These are phyloP conservation scores for Nothobranchius furzeri DNA, from an alignment of 2,113 vertebrate species.

Conservation along the genomic window DNA sequence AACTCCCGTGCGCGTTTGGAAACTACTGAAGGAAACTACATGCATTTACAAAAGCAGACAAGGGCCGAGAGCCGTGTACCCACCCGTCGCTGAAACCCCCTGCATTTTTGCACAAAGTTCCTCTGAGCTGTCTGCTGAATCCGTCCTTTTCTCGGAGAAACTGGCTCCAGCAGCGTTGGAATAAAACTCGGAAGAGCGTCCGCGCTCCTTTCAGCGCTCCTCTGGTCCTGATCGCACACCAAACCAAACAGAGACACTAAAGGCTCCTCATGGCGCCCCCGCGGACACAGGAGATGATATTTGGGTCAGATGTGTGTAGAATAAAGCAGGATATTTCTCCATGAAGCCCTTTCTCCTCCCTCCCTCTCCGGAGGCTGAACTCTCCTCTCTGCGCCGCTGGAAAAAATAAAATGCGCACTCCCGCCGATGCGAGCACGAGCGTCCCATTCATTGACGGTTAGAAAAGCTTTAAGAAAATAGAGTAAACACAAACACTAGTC, in stretches of 20 bases:
- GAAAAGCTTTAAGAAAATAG: neutral
- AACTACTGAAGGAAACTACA: constrained; percentile 31
- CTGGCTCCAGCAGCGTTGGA: constrained; percentile 38
- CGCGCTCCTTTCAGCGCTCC: constrained; percentile 34
- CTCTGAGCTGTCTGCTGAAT: constrained; percentile 35
- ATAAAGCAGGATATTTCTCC: constrained; percentile 28
- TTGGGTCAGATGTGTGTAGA: constrained; percentile 36
- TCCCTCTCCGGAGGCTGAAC: constrained; percentile 58
- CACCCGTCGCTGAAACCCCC: constrained; percentile 70
- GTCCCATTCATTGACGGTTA: constrained; percentile 53
- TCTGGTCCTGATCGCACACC: constrained; percentile 34
- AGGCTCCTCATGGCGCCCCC: constrained; percentile 26
- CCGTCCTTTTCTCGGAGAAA: constrained; percentile 38
- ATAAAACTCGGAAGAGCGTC: constrained; percentile 44
- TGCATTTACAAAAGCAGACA: constrained; percentile 4
- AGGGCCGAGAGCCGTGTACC: constrained; percentile 28
- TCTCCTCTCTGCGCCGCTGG: constrained; percentile 54
- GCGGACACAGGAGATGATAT: constrained; percentile 9
- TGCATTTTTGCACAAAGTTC: constrained; percentile 73
- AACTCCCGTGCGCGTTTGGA: constrained; percentile 54
- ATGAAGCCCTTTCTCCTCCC: constrained; percentile 62
- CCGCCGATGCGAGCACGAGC: constrained; percentile 31
- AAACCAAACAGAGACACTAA: constrained; percentile 3
- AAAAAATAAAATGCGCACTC: constrained; percentile 55
- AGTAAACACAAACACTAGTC: neutral